Evolutionary conservation across 64 coral and sea anemone genomes (phyloP).

Genomic region (Montipora efflorescens): DNA sequence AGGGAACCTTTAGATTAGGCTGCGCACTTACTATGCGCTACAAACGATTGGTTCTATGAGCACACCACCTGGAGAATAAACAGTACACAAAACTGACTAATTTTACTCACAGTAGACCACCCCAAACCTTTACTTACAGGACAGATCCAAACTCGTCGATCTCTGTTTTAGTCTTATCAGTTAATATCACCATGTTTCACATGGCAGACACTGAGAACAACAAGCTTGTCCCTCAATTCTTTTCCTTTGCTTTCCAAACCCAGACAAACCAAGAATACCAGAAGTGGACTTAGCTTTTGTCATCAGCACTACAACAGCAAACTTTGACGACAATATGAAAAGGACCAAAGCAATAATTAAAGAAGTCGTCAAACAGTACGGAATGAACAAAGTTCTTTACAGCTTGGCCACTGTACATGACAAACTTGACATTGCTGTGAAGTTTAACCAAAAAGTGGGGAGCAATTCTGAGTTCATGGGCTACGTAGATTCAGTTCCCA

Average conservation of each 20-base stretch:
- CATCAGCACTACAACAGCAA: constrained; percentile 49
- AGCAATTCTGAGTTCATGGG: constrained; percentile 8
- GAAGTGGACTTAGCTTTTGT: constrained; percentile 75
- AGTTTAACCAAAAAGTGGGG: constrained; percentile 23
- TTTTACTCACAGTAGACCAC: too few relatives aligned
- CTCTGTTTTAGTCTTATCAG: too few relatives aligned
- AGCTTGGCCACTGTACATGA: constrained; percentile 56
- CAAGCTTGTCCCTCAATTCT: not conserved
- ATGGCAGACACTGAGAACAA: too few relatives aligned
- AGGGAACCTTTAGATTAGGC: too few relatives aligned
- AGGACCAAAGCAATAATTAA: constrained; percentile 69
- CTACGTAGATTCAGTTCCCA: not conserved
- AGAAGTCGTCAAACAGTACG: constrained; percentile 56
- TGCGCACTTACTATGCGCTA: too few relatives aligned
- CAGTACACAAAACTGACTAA: too few relatives aligned
- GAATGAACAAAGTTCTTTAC: constrained; percentile 61
- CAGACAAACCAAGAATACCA: constrained; percentile 61
- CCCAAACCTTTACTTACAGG: too few relatives aligned
- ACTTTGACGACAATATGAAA: constrained; percentile 37
- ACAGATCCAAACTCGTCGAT: too few relatives aligned
- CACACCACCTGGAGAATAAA: too few relatives aligned
- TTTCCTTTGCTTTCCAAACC: not conserved
- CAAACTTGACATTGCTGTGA: constrained; percentile 31
- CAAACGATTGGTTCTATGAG: too few relatives aligned
- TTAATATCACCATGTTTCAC: too few relatives aligned